Conservation (phyloP, 2,113 vertebrate genomes). For the Recurvirostra avosetta region DNA sequence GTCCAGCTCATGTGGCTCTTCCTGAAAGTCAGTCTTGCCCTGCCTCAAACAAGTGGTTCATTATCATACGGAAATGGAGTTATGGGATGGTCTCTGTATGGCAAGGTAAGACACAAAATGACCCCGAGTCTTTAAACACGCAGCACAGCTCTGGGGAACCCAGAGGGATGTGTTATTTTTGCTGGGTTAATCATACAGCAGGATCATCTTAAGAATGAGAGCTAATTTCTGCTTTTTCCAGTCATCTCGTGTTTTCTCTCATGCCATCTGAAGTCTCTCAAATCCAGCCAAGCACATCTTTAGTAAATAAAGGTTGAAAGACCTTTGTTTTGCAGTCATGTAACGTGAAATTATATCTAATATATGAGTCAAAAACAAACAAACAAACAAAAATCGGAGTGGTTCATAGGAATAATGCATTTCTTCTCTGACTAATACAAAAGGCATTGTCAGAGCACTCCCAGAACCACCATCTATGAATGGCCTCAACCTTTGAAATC, state of each 20-base stretch:
- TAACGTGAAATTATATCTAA: not conserved
- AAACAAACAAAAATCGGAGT: not conserved
- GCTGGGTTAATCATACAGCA: not conserved
- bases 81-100: not conserved
- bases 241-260: not conserved
- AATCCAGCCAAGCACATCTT: not conserved
- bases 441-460: not conserved
- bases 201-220: not conserved
- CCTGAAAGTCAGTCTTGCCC: not conserved
- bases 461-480: not conserved
- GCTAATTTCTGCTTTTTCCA: not conserved
- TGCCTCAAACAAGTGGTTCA: not conserved
- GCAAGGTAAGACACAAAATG: not conserved
- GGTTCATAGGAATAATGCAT: not conserved
- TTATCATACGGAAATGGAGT: not conserved
- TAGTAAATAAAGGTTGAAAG: conserved; percentile 5
- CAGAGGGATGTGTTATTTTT: not conserved
- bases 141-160: not conserved
- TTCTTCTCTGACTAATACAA: not conserved
- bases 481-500: not conserved
- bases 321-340: not conserved
- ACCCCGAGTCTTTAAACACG: not conserved
- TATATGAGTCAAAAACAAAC: not conserved
- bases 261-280: not conserved
- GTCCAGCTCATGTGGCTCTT: not conserved